A percentile compares a stretch with the other conserved stretches of the same genome.
phyloP scores from a whole-genome alignment of 2,888 invertebrate species.

The Pedicia rivosa region DNA sequence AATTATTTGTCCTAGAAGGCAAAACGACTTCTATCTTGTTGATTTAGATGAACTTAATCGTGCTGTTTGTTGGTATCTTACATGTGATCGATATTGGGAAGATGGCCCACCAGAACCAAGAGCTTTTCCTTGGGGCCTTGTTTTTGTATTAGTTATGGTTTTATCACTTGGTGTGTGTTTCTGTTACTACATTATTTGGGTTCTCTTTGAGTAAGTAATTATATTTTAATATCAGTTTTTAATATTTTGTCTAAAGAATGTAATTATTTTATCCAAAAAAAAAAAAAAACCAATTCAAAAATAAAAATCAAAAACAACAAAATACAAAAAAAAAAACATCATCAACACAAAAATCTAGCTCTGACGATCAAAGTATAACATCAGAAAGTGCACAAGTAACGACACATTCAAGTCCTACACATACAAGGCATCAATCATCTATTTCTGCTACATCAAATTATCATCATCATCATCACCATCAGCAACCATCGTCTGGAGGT shows the following conservation, averaged over 20 bases:
- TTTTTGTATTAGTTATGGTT: conserved; percentile 62
- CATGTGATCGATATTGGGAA: conserved; percentile 87
- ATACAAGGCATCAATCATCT: conserved; percentile 31
- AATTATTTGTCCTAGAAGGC: not conserved
- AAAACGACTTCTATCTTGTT: conserved; percentile 11
- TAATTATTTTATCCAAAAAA: not conserved
- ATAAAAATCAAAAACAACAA: conserved; percentile 2
- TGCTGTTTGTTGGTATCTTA: conserved; percentile 82
- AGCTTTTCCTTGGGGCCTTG: conserved; percentile 66
- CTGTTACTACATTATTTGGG: conserved; percentile 87
- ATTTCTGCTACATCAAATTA: conserved; percentile 1
- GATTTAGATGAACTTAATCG: conserved; percentile 67
- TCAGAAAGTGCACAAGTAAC: conserved; percentile 35
- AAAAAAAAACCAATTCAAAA: conserved; percentile 1
- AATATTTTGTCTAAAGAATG: not conserved
- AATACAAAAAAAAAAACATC: too few species aligned
- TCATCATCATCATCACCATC: conserved; percentile 3
- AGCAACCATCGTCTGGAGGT: not conserved
- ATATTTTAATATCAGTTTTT: conserved; percentile 17
- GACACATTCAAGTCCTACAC: conserved; percentile 47
- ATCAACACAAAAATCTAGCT: not conserved
- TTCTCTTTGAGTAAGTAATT: conserved; percentile 71
- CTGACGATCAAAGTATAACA: conserved; percentile 48
- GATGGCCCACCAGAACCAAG: conserved; percentile 57
- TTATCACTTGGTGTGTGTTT: conserved; percentile 70